These are phyloP conservation scores for Potamarius usumacintae DNA, from an alignment of 2,113 vertebrate species.

Conservation along the genomic window DNA sequence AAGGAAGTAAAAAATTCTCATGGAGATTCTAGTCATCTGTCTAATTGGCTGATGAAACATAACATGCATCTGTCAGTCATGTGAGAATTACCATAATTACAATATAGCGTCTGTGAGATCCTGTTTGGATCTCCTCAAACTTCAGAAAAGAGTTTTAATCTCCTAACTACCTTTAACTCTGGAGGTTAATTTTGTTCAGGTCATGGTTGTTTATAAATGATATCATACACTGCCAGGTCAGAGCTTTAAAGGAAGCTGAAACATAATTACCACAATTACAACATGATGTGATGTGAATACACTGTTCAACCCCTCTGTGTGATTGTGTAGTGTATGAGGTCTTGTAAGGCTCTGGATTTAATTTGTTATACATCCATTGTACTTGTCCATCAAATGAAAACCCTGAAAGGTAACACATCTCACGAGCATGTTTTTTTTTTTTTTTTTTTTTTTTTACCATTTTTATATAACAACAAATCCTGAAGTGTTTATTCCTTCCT, in stretches of 20 bases:
- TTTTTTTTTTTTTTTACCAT: not conserved
- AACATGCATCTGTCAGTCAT: not conserved
- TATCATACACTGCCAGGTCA: not conserved
- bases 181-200: not conserved
- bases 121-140: not conserved
- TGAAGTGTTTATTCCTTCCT: not conserved
- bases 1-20: not conserved
- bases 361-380: not conserved
- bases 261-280: conserved; percentile 9
- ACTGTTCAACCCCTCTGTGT: not conserved
- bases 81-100: not conserved
- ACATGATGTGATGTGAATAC: not conserved
- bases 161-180: not conserved
- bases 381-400: not conserved
- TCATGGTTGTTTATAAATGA: not conserved
- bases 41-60: not conserved
- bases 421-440: not conserved
- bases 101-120: not conserved
- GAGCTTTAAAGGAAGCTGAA: not conserved
- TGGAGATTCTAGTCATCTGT: not conserved
- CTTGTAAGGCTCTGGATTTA: not conserved
- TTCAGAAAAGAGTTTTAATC: not conserved
- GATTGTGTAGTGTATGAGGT: not conserved
- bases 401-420: not conserved
- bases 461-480: not conserved